Conservation (phyloP, 2,797 vertebrate species). For the Nyctibius grandis region DNA sequence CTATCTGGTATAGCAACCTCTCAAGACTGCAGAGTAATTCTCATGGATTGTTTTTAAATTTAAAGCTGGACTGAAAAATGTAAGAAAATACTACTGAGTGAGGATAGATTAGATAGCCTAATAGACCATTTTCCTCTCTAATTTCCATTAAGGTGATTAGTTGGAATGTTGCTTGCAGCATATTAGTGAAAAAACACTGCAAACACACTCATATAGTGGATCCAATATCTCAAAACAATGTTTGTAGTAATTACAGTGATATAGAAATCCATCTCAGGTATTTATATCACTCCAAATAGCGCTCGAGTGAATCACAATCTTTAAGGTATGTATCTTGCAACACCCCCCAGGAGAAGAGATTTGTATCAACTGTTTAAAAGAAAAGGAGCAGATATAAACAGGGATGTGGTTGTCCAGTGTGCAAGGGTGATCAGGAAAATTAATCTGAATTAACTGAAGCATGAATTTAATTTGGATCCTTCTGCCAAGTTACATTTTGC, state of each 20-base stretch:
- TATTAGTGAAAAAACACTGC: conserved; percentile 5
- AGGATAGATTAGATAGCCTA: conserved; percentile 11
- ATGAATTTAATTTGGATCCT: conserved; percentile 45
- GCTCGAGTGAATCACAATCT: neutral
- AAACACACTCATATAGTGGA: neutral
- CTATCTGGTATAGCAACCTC: neutral
- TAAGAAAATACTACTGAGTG: conserved; percentile 18
- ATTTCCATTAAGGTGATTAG: conserved; percentile 60
- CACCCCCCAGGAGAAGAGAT: neutral
- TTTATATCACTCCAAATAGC: conserved; percentile 1
- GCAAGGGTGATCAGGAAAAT: conserved; percentile 41
- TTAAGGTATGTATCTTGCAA: neutral
- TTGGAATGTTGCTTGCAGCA: conserved; percentile 16
- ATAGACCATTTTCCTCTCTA: conserved; percentile 45
- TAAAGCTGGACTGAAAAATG: neutral
- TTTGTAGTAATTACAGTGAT: conserved; percentile 15
- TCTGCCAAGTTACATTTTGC: conserved; percentile 51
- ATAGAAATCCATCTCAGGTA: conserved; percentile 10
- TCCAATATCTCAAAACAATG: conserved; percentile 5
- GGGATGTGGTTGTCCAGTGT: neutral
- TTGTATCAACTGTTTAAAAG: neutral
- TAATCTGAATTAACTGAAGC: conserved; percentile 51
- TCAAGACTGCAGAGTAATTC: neutral
- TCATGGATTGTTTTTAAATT: neutral
- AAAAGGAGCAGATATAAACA: conserved; percentile 9